These are phyloP conservation scores for Ennomos fuscantarius DNA, from an alignment of 2,888 invertebrate genomes.

Conservation along the genomic window DNA sequence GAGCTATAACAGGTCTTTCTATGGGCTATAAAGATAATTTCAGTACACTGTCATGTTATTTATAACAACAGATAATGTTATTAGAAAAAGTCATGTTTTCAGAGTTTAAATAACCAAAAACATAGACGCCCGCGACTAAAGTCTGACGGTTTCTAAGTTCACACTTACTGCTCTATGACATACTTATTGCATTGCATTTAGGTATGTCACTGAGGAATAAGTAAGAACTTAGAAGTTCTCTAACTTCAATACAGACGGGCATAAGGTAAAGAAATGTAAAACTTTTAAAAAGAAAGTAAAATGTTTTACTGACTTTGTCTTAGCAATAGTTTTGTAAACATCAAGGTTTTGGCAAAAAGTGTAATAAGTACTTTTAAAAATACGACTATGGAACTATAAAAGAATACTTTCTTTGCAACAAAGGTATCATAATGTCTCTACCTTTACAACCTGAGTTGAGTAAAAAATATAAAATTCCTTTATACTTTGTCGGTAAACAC, in stretches of 20 bases:
- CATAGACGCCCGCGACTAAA: too few relatives aligned
- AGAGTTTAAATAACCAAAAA: too few relatives aligned
- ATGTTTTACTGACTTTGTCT: slow-evolving; percentile 2
- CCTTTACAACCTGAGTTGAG: slow-evolving; percentile 21
- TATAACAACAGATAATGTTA: slow-evolving; percentile 8
- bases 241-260: too few relatives aligned
- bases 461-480: slow-evolving; percentile 48
- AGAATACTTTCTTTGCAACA: slow-evolving; percentile 40
- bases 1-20: slow-evolving; percentile 19
- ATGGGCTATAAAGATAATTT: slow-evolving; percentile 32
- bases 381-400: slow-evolving; percentile 21
- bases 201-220: too few relatives aligned
- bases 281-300: not conserved
- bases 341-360: slow-evolving; percentile 8
- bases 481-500: slow-evolving; percentile 61
- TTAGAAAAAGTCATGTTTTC: not conserved
- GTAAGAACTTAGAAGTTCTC: too few relatives aligned
- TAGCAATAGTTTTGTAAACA: slow-evolving; percentile 17
- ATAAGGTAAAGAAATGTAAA: too few relatives aligned
- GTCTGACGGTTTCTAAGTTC: too few relatives aligned
- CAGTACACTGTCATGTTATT: slow-evolving; percentile 25
- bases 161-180: too few relatives aligned
- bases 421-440: slow-evolving; percentile 24
- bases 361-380: slow-evolving; percentile 12
- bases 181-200: too few relatives aligned